phyloP scores from a whole-genome alignment of 2,113 vertebrate genomes.

The Genyomyrus donnyi region DNA sequence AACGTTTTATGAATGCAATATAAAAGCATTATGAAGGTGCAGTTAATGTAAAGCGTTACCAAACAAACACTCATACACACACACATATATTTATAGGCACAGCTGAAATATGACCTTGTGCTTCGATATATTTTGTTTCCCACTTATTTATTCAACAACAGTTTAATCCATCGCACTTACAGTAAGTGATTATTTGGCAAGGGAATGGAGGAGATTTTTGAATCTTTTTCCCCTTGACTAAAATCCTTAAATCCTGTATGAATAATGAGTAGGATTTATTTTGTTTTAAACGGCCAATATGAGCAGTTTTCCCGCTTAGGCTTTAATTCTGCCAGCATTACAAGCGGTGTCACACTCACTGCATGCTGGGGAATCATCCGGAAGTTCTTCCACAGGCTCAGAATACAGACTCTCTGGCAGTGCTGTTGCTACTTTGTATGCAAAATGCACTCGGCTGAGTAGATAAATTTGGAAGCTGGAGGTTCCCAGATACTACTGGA shows the following conservation, averaged over 20 bases:
- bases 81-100: neutral
- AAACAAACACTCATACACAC: neutral
- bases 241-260: constrained; percentile 23
- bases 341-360: neutral
- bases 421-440: neutral
- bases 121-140: constrained; percentile 16
- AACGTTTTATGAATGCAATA: too few relatives aligned
- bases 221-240: constrained; percentile 29
- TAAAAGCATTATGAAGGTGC: too few relatives aligned
- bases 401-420: neutral
- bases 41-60: too few relatives aligned
- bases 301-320: neutral
- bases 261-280: constrained; percentile 14
- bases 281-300: neutral
- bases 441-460: neutral
- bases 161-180: constrained; percentile 26
- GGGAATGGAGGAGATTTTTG: constrained; percentile 22
- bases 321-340: neutral
- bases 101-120: constrained; percentile 24
- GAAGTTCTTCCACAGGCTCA: neutral
- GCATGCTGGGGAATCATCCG: neutral
- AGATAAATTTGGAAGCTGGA: neutral
- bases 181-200: constrained; percentile 39
- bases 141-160: constrained; percentile 26
- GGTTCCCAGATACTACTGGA: neutral